phyloP scores from a whole-genome alignment of 2,113 vertebrate species.

The Archilochus colubris region DNA sequence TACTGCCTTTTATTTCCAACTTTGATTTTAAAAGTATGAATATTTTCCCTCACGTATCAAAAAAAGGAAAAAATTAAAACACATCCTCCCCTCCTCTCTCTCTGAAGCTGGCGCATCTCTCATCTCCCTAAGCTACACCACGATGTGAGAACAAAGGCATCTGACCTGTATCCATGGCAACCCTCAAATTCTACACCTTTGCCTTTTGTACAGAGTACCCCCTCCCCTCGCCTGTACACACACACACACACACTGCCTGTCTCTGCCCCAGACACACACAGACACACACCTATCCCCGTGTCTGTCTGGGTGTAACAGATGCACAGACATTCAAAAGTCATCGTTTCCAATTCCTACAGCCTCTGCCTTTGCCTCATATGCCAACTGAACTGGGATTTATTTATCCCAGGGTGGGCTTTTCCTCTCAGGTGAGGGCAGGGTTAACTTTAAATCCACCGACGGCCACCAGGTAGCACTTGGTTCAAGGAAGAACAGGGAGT shows the following conservation, averaged over 20 bases:
- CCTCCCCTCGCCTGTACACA: constrained; percentile 12
- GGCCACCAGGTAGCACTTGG: constrained; percentile 53
- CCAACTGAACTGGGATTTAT: neutral
- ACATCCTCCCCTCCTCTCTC: neutral
- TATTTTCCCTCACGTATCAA: neutral
- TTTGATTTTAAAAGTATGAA: neutral
- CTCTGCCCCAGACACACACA: neutral
- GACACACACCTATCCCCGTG: accelerated
- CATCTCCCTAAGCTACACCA: constrained; percentile 61
- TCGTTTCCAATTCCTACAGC: neutral
- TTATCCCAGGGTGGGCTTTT: neutral
- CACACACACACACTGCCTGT: neutral
- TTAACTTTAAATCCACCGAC: constrained; percentile 26
- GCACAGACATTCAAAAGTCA: neutral
- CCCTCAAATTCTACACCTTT: constrained; percentile 70
- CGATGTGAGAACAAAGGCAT: constrained; percentile 65
- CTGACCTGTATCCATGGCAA: constrained; percentile 74
- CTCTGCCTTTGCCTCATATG: neutral
- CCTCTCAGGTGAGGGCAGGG: neutral
- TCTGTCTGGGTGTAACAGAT: neutral
- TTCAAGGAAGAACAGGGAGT: constrained; percentile 28
- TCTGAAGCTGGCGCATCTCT: constrained; percentile 27
- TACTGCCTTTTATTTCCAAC: constrained; percentile 30
- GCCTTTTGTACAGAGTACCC: constrained; percentile 43
- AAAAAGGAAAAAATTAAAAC: neutral